Base-by-base conservation (phyloP, 2,888 invertebrate species). In the Halictus quadricinctus region DNA sequence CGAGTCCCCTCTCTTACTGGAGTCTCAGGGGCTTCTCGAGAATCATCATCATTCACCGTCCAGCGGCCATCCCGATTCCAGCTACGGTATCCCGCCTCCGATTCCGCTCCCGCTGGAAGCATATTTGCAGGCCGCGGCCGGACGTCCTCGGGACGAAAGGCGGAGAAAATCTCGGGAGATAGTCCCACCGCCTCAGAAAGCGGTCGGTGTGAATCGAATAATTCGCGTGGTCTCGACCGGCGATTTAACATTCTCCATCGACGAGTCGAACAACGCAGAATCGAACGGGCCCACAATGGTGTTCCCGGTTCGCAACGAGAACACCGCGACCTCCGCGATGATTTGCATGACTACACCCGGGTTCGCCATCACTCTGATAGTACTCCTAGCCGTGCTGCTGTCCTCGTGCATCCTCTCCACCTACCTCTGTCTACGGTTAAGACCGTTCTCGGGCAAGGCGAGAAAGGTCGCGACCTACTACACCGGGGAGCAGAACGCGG, bases 331-430 rank as follows among this genome's bases (percentile, higher is more conserved):
- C 66, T 89, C 90, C 48, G 91, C 93, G 48, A 96, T 98, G 86
- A 98, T 98, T 88, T 98, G 98, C 95, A 98, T 98, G 98, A 98
- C 98, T 0, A 98, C 98, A 7, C 97, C 98, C n/a, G 98, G 98
- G 18, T 98, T 98, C 93, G 97, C 98, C 64, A 97, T 98, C 54
- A 98, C 98, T 48, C 95, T 98, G 48, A 96, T 98, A 76, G 96
- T 98, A 73, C 96, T 98, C 43, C 95, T 98, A 83, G 97, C 97
- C 79, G 97, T 98, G 77, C 95, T 98, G 89, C 95, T 98, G 81
- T 96, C 97, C 83, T 98, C 98, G 15, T 98, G 98, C 93, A 95
- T 98, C 54, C 96, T 98, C 88, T 98, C 98, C 76, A 97, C 98
- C 41, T 97, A 98, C 91, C 95, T 98, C 29, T 98, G 98, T 94